Evolutionary conservation across 1,140 invertebrate species (phyloP).

Genomic region (Panagrolaimus sp.): DNA sequence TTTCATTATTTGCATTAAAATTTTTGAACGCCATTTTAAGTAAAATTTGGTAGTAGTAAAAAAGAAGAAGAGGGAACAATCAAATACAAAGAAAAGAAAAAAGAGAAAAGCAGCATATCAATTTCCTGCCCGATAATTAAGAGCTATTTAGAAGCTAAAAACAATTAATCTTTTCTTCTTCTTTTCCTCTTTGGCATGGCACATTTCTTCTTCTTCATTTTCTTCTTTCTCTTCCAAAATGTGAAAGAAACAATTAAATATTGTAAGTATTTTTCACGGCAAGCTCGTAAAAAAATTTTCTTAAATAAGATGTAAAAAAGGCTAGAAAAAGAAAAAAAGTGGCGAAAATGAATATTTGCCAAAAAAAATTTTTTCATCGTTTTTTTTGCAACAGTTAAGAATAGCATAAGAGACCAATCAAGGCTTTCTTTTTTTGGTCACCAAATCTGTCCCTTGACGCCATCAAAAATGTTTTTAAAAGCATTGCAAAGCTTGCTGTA

Average conservation of each 20-base stretch:
- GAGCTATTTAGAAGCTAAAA: neutral
- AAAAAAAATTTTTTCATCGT: neutral
- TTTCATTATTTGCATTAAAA: neutral
- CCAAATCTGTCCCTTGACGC: slow-evolving; percentile 9
- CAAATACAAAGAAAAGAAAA: neutral
- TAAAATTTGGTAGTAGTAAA: neutral
- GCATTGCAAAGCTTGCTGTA: slow-evolving; percentile 12
- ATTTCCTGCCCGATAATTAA: slow-evolving; percentile 15
- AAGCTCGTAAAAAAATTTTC: neutral
- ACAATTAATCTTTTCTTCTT: slow-evolving; percentile 15
- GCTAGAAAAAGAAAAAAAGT: neutral
- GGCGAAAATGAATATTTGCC: neutral
- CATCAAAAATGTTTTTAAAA: slow-evolving; percentile 8
- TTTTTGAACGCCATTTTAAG: neutral
- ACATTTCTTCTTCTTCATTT: neutral
- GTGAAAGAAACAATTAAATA: neutral
- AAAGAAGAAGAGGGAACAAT: neutral
- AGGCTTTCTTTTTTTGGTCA: neutral
- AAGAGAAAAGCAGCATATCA: slow-evolving; percentile 6
- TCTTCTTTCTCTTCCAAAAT: neutral
- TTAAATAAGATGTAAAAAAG: neutral
- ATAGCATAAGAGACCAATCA: neutral
- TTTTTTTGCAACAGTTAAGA: slow-evolving; percentile 6
- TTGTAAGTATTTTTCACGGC: slow-evolving; percentile 6
- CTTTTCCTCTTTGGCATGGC: neutral